Conservation (phyloP, 2,888 invertebrate species). For the Melanotus villosus region DNA sequence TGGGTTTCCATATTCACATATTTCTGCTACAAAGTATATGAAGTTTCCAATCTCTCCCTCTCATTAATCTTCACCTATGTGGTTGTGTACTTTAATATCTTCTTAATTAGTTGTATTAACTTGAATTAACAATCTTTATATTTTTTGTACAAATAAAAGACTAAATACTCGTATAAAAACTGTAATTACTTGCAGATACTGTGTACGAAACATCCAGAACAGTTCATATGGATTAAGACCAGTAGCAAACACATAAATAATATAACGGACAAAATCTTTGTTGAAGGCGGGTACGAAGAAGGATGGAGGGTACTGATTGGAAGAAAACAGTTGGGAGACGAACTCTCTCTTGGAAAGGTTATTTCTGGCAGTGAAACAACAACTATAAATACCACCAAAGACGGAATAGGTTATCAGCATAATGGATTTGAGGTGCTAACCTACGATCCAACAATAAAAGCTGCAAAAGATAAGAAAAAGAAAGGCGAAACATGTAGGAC, state of each 20-base stretch:
- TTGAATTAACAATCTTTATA: no score
- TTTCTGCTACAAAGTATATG: no score
- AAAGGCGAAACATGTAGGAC: no score
- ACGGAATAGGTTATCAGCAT: conserved; percentile 29
- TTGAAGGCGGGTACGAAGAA: conserved; percentile 30
- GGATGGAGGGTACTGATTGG: conserved; percentile 24
- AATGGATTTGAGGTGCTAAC: conserved; percentile 29
- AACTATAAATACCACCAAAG: conserved; percentile 31
- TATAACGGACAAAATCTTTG: conserved; percentile 15
- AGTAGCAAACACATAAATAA: conserved; percentile 19
- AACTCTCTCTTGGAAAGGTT: conserved; percentile 32
- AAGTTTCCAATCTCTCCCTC: no score
- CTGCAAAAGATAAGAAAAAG: no score
- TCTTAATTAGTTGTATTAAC: no score
- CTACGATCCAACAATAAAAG: conserved; percentile 35
- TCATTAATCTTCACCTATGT: no score
- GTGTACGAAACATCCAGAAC: conserved; percentile 30
- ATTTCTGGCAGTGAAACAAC: background rate
- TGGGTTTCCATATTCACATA: no score
- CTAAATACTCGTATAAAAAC: no score
- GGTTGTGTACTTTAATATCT: no score
- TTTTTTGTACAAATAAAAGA: no score
- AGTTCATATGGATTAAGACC: conserved; percentile 33
- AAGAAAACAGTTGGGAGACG: conserved; percentile 28
- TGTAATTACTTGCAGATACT: conserved; percentile 31